Evolutionary conservation across 2,797 vertebrate species (phyloP), one percentile per base, ranked within the genome.

Genomic region (Tokudaia tokunoshimensis): DNA sequence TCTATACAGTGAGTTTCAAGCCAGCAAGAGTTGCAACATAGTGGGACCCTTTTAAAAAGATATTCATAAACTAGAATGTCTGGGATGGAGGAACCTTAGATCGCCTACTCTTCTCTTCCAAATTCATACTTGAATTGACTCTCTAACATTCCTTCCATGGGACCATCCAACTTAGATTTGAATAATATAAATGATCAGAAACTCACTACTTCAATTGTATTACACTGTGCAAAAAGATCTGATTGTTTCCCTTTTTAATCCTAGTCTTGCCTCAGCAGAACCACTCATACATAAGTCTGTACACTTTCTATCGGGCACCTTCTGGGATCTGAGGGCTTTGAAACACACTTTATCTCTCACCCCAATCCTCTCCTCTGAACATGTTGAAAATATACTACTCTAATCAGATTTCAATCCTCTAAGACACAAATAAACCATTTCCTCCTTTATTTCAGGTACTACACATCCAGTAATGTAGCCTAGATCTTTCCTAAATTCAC

Each of bases 271-370:
- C 41, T 44, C 86, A 41, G 14, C 17, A 12, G 78, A 34, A 15
- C 11, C 57, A 67, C 50, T 93, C 41, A 91, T 10, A 98, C 92
- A 87, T 24, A 84, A 41, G 26, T 15, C 14, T 41, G 26, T 61
- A 29, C 86, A 26, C 80, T 86, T 95, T 94, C 41, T 83, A 78
- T 22, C 80, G 90, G 59, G 29, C 61, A 95, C 47, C 26, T 19
- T 44, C 20, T 6, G n/a, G 41, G 47, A 87, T 94, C 92, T 96
- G 15, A 94, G 97, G 70, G 59, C 52, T 81, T 86, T 81, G 84
- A n/a, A 79, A 81, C 31, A 91, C 22, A 76, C n/a, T 59, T 50
- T 20, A 67, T 85, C 72, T 76, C 83, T 14, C 24, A 4, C 81
- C 52, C 95, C 83, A 65, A 84, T 24, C 22, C 34, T 47, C 31